phyloP scores from a whole-genome alignment of 2,113 vertebrate species.

The Meles meles region DNA sequence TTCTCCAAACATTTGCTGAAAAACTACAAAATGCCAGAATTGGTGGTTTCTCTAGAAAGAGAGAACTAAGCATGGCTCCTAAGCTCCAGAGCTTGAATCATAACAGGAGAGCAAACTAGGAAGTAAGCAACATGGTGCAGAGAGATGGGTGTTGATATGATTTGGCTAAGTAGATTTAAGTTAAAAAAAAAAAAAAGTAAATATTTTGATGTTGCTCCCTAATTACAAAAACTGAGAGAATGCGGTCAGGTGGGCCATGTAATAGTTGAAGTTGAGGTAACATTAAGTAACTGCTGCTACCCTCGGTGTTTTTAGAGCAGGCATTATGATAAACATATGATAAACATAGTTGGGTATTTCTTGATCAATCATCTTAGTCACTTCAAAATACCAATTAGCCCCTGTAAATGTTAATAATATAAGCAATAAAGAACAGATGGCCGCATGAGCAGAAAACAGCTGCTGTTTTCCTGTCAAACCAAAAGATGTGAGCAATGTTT shows the following conservation, averaged over 20 bases:
- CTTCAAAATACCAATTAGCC: conserved; percentile 68
- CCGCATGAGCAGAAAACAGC: conserved; percentile 52
- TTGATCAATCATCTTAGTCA: conserved; percentile 58
- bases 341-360: conserved; percentile 22
- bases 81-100: not conserved
- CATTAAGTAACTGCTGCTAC: not conserved
- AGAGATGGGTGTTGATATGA: not conserved
- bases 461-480: conserved; percentile 59
- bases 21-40: not conserved
- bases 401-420: conserved; percentile 68
- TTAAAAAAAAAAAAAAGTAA: not conserved
- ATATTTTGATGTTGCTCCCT: not conserved
- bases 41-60: not conserved
- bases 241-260: not conserved
- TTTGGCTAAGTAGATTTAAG: not conserved
- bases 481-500: conserved; percentile 69
- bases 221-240: not conserved
- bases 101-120: not conserved
- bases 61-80: not conserved
- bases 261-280: not conserved
- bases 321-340: not conserved
- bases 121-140: not conserved
- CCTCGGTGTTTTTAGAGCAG: not conserved
- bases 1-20: not conserved
- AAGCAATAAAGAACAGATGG: conserved; percentile 68